Evolutionary conservation across 1,140 invertebrate genomes (phyloP), one percentile per base, ranked within the genome.

Genomic region (Megalonaias nervosa): DNA sequence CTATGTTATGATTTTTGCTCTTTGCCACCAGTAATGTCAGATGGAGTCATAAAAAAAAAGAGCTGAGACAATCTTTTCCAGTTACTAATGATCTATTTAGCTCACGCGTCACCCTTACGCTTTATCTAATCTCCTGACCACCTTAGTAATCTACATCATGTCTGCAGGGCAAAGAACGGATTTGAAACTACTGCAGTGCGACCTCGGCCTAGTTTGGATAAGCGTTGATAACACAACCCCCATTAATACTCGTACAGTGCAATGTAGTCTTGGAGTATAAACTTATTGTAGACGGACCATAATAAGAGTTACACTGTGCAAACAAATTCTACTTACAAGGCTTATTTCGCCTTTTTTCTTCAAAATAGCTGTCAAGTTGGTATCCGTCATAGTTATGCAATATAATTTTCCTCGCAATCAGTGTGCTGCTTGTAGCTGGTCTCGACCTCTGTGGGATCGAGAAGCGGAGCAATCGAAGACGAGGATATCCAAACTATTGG

Each of bases 281-380:
- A 1, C 58, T 38, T 17, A 11, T 21, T 62, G 68, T 56, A 17
- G 14, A 61, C 16, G 13, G 12, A 12, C 17, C 13, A 66, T 31
- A 19, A 31, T 23, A 14, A 59, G 0, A 31, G 62, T 71, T n/a
- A 71, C 5, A 11, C 31, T 38, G 21, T 15, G 15, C 3, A 31
- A 26, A 57, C 19, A 38, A 31, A 31, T n/a, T 19, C 21, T 70
- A 71, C 80, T 72, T 79, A 87, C 86, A 73, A 87, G 62, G 19
- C 79, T 69, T 31, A 87, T 79, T 70, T 87, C 86, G 67, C 79
- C 84, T 77, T 84, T 80, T 69, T 87, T 81, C 65, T 87, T 82
- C 26, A 87, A 67, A 78, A 87, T 82, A 19, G 82, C 86, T 67
- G 84, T 84, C 55, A 85, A 85, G 74, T 72, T 85, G 15, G 57